A percentile compares a stretch with the other conserved stretches of the same genome.
Conservation (phyloP, 30 jellyfish, hydroid and myxozoan genomes). For the Nemopilema nomurai region DNA sequence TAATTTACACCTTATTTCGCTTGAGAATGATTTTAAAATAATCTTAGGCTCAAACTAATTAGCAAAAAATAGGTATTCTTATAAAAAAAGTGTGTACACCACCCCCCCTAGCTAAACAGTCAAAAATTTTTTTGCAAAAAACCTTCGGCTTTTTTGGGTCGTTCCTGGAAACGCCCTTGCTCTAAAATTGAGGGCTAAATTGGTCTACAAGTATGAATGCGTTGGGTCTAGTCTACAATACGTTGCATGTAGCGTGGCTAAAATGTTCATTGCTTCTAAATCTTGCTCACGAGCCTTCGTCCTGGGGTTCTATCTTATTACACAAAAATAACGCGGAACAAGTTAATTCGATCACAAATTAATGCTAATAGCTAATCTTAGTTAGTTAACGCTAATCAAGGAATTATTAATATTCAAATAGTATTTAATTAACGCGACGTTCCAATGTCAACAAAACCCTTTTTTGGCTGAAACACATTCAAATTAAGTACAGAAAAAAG, state of each 20-base stretch:
- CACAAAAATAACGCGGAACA: background rate
- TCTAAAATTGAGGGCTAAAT: no score
- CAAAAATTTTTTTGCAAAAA: no score
- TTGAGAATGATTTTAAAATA: background rate
- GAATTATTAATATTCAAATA: background rate
- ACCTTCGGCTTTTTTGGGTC: no score
- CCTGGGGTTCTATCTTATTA: background rate
- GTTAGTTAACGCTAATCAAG: background rate
- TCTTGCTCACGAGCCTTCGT: background rate
- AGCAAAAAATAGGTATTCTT: no score
- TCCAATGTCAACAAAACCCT: background rate
- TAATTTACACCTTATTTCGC: background rate
- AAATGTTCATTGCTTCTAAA: background rate
- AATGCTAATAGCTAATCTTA: background rate
- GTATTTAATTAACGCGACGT: background rate
- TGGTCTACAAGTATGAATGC: background rate
- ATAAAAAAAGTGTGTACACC: no score
- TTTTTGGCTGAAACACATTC: background rate
- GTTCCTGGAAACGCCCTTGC: no score
- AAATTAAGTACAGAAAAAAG: background rate
- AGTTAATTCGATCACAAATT: background rate
- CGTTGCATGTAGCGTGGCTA: background rate
- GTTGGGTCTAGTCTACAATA: background rate
- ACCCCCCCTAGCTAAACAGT: no score
- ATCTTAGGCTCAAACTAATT: background rate